Evolutionary conservation across 2,888 invertebrate genomes (phyloP).

Genomic region (Copidosoma aretas): DNA sequence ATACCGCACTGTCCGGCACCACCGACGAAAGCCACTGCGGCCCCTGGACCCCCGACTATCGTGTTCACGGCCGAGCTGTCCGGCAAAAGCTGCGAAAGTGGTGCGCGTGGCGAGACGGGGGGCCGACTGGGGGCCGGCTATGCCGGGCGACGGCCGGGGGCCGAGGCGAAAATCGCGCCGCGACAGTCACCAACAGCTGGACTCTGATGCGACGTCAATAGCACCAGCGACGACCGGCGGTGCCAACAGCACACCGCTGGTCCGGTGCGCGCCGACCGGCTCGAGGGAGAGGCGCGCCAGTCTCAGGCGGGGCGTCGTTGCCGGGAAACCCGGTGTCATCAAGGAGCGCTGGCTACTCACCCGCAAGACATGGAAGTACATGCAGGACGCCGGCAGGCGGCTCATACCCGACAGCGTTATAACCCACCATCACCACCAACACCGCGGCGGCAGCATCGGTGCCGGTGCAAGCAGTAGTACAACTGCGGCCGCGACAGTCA

Average conservation of each 20-base stretch:
- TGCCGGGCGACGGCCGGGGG: constrained; percentile 58
- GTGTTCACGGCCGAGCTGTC: background rate
- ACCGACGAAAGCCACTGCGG: too few species aligned
- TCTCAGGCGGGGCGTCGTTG: constrained; percentile 52
- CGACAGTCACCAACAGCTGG: constrained; percentile 57
- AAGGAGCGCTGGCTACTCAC: constrained; percentile 88
- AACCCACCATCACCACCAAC: too few species aligned
- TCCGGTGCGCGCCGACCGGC: constrained; percentile 49
- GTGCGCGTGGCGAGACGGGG: constrained; percentile 59
- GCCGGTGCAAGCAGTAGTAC: constrained; percentile 53
- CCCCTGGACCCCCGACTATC: too few species aligned
- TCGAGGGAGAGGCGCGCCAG: constrained; percentile 69
- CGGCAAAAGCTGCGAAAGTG: constrained; percentile 53
- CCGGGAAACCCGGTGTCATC: constrained; percentile 66
- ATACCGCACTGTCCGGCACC: background rate
- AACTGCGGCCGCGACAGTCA: constrained; percentile 60
- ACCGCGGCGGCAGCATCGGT: background rate
- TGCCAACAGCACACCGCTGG: constrained; percentile 34
- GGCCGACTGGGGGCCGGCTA: constrained; percentile 48
- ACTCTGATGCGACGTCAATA: too few species aligned
- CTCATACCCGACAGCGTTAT: constrained; percentile 77
- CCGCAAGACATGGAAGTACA: constrained; percentile 89
- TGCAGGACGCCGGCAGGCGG: constrained; percentile 88
- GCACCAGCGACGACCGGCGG: too few species aligned
- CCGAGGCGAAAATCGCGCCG: constrained; percentile 57